Evolutionary conservation across 2,113 vertebrate species (phyloP).

Genomic region (Excalfactoria chinensis): DNA sequence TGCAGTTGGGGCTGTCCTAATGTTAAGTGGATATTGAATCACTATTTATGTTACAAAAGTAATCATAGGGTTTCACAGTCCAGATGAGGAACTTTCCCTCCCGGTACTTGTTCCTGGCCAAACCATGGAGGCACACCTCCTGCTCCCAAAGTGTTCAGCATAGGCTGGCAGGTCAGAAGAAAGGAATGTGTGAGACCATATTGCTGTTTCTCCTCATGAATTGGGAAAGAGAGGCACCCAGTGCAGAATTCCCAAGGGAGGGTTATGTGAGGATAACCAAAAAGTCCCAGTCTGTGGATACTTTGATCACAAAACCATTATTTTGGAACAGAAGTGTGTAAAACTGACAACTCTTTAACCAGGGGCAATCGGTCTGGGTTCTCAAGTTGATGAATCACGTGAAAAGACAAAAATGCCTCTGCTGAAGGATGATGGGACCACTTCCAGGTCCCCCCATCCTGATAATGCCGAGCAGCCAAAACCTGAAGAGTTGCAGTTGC

Average conservation of each 20-base stretch:
- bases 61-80: background rate
- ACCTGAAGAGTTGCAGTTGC: background rate
- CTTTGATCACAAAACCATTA: background rate
- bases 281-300: background rate
- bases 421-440: fast-evolving
- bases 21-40: background rate
- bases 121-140: background rate
- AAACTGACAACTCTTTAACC: background rate
- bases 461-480: background rate
- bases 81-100: background rate
- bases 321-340: background rate
- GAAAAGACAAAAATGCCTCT: background rate
- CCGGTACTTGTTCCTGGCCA: background rate
- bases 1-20: background rate
- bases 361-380: background rate
- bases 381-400: background rate
- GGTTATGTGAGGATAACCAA: background rate
- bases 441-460: fast-evolving
- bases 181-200: background rate
- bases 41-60: conserved; percentile 21
- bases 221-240: background rate
- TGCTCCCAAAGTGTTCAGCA: background rate
- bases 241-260: background rate
- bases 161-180: background rate
- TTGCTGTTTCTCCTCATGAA: background rate